Evolutionary conservation across 2,797 vertebrate genomes (phyloP).

Genomic region (Peromyscus nudipes): DNA sequence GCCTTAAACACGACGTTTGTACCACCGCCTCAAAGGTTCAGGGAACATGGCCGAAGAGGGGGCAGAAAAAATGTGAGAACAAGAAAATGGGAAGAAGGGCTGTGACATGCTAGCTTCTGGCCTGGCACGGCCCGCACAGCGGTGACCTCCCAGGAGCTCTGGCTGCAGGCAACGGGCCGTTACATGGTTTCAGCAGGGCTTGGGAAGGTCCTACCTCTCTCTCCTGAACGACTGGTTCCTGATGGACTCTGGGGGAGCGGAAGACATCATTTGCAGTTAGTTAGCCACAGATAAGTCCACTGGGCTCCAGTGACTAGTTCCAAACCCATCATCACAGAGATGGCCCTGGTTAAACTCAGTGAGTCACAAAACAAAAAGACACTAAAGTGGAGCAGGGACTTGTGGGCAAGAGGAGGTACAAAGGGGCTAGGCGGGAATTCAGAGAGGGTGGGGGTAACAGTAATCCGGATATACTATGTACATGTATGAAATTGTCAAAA

Average conservation of each 20-base stretch:
- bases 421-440: background rate
- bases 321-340: background rate
- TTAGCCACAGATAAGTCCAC: background rate
- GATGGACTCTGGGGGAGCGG: background rate
- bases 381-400: background rate
- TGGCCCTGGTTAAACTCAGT: background rate
- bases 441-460: background rate
- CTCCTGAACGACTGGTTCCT: background rate
- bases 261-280: background rate
- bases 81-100: too few relatives aligned
- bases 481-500: background rate
- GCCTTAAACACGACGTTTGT: background rate
- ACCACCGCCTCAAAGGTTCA: background rate
- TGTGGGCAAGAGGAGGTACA: background rate
- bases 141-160: background rate
- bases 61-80: background rate
- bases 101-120: background rate
- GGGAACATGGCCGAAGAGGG: background rate
- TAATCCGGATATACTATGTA: background rate
- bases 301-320: background rate
- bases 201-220: too few relatives aligned
- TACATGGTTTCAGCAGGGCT: background rate
- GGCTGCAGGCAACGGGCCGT: background rate
- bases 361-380: background rate
- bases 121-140: too few relatives aligned